Evolutionary conservation across 2,797 vertebrate species (phyloP).

Genomic region (Neosalanx taihuensis): DNA sequence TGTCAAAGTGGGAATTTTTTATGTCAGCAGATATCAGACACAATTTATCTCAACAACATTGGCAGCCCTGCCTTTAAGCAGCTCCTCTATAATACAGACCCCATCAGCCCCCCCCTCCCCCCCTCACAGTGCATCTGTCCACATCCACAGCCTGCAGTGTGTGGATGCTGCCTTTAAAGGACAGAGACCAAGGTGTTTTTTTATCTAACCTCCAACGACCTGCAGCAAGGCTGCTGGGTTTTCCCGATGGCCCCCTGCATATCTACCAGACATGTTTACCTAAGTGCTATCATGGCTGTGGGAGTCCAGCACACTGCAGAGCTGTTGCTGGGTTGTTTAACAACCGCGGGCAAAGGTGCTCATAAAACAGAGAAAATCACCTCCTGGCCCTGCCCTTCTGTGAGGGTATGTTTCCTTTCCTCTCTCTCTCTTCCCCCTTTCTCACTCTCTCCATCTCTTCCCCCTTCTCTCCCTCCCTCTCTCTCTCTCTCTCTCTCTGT

Average conservation of each 20-base stretch:
- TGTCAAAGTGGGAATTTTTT: no score
- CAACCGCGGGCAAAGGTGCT: conserved; percentile 33
- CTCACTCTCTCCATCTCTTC: no score
- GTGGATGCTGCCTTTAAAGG: conserved; percentile 63
- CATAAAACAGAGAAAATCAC: conserved; percentile 31
- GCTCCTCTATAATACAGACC: no score
- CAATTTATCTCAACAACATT: no score
- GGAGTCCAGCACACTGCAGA: conserved; percentile 19
- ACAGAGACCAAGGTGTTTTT: conserved; percentile 33
- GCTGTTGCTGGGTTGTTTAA: conserved; percentile 42
- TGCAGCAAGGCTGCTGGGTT: conserved; percentile 38
- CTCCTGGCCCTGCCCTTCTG: conserved; percentile 18
- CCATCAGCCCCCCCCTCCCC: no score
- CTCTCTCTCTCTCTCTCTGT: conserved; percentile 7
- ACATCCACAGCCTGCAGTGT: conserved; percentile 43
- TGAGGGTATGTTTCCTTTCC: conserved; percentile 18
- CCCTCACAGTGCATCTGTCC: conserved; percentile 26
- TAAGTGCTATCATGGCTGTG: conserved; percentile 36
- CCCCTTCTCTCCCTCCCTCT: background rate
- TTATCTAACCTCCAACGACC: conserved; percentile 48
- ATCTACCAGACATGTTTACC: conserved; percentile 58
- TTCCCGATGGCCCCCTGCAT: conserved; percentile 38
- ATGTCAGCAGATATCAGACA: no score
- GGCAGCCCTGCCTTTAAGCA: no score
- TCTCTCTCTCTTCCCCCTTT: background rate